Evolutionary conservation across 2,113 vertebrate genomes (phyloP).

Genomic region (Speoplatyrhinus poulsoni): DNA sequence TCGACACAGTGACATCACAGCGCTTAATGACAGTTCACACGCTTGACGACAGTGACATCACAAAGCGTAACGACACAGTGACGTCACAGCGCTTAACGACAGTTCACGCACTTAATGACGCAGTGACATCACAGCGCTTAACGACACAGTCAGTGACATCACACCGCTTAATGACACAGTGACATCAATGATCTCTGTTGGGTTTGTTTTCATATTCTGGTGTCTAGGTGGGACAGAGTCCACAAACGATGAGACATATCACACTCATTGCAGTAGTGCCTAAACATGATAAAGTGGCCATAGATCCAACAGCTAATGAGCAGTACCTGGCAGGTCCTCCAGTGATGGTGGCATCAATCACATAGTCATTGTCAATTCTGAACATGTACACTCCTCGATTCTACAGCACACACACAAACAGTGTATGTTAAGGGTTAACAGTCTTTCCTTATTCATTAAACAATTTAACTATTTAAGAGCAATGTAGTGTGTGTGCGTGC

Average conservation of each 20-base stretch:
- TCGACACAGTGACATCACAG: too few relatives aligned
- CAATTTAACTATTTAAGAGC: too few relatives aligned
- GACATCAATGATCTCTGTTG: too few relatives aligned
- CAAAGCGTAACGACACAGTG: too few relatives aligned
- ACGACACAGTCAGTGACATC: slow-evolving; percentile 2
- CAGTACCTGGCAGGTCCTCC: slow-evolving; percentile 92
- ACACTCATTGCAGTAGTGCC: too few relatives aligned
- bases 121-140: too few relatives aligned
- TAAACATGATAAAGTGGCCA: neutral
- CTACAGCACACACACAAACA: slow-evolving; percentile 61
- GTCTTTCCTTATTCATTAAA: neutral
- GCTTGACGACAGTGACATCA: too few relatives aligned
- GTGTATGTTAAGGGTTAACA: neutral
- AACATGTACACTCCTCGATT: slow-evolving; percentile 99
- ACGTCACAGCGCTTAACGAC: too few relatives aligned
- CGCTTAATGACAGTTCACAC: too few relatives aligned
- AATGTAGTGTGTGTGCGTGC: neutral
- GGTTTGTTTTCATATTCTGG: too few relatives aligned
- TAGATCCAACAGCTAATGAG: neutral
- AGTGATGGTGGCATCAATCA: slow-evolving; percentile 95
- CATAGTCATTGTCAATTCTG: slow-evolving; percentile 93
- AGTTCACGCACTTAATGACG: too few relatives aligned
- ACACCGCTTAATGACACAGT: neutral
- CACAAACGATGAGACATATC: neutral
- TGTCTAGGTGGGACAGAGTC: too few relatives aligned